Evolutionary conservation across 1,140 invertebrate genomes (phyloP).

Genomic region (Bactericera cockerelli): DNA sequence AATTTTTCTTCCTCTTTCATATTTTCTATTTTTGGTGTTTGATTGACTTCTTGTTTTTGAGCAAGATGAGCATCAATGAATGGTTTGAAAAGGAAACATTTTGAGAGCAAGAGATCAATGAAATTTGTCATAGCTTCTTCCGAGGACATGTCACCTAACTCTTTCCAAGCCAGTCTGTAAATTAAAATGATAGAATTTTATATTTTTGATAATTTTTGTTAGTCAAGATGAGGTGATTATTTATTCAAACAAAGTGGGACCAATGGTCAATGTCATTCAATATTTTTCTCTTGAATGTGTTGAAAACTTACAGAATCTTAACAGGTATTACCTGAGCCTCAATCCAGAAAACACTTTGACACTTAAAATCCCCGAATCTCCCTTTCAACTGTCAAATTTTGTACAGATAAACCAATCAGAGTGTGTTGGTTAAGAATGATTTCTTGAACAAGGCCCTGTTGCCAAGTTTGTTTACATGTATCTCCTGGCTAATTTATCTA

Average conservation of each 20-base stretch:
- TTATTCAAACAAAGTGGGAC: neutral
- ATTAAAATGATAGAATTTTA: conserved; percentile 12
- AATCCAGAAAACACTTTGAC: no score
- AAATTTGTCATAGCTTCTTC: conserved; percentile 83
- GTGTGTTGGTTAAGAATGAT: no score
- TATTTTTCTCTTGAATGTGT: no score
- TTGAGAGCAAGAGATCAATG: conserved; percentile 67
- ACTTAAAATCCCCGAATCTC: no score
- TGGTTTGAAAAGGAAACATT: conserved; percentile 77
- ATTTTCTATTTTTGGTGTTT: conserved; percentile 21
- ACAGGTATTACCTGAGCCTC: no score
- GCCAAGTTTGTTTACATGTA: no score
- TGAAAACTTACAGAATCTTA: no score
- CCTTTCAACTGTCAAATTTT: no score
- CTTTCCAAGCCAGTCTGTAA: conserved; percentile 74
- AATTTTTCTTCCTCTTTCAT: conserved; percentile 28
- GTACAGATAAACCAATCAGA: no score
- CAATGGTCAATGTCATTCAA: no score
- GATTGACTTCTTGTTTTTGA: conserved; percentile 55
- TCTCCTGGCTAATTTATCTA: no score
- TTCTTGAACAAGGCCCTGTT: no score
- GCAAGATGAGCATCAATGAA: conserved; percentile 81
- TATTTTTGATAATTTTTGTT: neutral
- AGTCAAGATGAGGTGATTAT: neutral
- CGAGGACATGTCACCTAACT: conserved; percentile 66